Base-by-base conservation (phyloP, 1,140 invertebrate genomes). In the Neodiprion fabricii region DNA sequence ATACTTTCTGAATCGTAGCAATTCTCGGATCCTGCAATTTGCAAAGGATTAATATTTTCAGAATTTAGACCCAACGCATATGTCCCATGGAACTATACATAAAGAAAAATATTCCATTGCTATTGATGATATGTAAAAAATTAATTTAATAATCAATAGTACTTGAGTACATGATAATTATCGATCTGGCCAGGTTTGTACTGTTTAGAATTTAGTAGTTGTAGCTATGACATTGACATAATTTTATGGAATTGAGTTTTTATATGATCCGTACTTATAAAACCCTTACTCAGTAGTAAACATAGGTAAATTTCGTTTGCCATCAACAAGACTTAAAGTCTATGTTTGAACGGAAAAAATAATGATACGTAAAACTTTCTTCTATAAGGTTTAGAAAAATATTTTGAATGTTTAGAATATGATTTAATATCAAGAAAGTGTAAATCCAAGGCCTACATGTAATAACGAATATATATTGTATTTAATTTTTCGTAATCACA, bases 361-460 rank as follows among this genome's bases (percentile, higher is more conserved):
- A 61, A 69, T 14, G 11, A 21, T 69, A 47, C 21, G 7, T 14
- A 69, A 47, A 69, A 69, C 4, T 21, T 69, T 69, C 21, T 7
- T 12, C 40, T 69, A 21, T 9, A 47, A 17, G 21, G 21, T 23
- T 17, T 69, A 47, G 11, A 14, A 69, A 69, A 23, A 23, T 69
- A 23, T 69, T 23, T 69, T 69, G 67, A 69, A 47, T 23, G n/a
- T 69, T 40, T 40, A 14, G 67, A 69, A 17, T 11, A 69, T 21
- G 12, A 69, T 69, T 69, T 21, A 23, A 69, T 11, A 47, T 69
- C 17, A 69, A 23, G 12, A 69, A 69, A 23, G 10, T 69, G 67
- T 69, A 47, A 47, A 23, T 14, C 67, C 21, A 69, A 69, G 67
- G 67, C 67, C 67, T 69, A 69, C 11, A 14, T 47, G 40, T 21